Evolutionary conservation across 1,140 invertebrate species (phyloP).

Genomic region (Cotesia chilonis): DNA sequence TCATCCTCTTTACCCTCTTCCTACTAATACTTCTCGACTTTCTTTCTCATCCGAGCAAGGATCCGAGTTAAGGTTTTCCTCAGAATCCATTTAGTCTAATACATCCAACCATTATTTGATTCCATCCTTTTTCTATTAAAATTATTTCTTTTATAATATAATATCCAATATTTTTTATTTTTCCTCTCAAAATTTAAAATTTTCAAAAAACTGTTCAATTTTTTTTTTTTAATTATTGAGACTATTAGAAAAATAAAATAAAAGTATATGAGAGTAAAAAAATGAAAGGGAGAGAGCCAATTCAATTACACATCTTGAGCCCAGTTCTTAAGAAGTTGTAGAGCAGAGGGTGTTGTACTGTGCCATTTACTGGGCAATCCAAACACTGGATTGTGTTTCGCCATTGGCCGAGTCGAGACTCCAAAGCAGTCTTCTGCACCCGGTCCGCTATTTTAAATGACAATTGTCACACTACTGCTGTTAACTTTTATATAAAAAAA

Average conservation of each 20-base stretch:
- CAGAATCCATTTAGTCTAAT: slow-evolving; percentile 52
- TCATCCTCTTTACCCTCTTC: slow-evolving; percentile 20
- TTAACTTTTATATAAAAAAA: slow-evolving; percentile 20
- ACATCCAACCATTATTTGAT: slow-evolving; percentile 48
- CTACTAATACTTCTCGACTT: slow-evolving; percentile 7
- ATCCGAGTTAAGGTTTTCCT: slow-evolving; percentile 1
- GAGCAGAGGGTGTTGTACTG: neutral
- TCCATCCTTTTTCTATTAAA: slow-evolving; percentile 30
- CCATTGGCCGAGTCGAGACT: neutral
- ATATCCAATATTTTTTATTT: neutral
- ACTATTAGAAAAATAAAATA: no score
- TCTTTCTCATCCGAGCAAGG: slow-evolving; percentile 19
- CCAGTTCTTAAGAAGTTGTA: neutral
- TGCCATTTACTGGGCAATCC: slow-evolving; percentile 25
- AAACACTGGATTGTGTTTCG: neutral
- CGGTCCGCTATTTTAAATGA: slow-evolving; percentile 9
- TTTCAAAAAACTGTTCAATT: no score
- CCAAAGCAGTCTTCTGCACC: slow-evolving; percentile 1
- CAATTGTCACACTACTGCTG: neutral
- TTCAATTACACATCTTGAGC: slow-evolving; percentile 34
- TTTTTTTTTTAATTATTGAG: neutral
- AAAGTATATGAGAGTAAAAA: no score
- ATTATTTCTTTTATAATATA: neutral
- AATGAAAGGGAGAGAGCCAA: slow-evolving; percentile 22
- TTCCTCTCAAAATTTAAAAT: neutral